phyloP scores from a whole-genome alignment of 2,888 invertebrate species.

The Onthophagus sagittarius region DNA sequence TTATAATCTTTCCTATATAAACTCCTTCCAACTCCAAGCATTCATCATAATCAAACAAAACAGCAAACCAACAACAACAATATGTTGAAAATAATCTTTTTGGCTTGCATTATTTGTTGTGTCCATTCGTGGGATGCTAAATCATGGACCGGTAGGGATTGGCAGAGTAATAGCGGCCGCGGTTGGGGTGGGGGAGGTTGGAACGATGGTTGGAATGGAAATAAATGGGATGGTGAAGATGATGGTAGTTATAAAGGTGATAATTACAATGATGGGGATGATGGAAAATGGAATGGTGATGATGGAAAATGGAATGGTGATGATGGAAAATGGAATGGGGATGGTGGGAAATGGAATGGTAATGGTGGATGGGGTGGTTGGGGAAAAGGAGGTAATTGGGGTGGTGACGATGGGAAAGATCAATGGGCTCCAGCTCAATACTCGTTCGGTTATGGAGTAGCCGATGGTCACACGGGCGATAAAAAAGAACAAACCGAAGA shows the following conservation, averaged over 20 bases:
- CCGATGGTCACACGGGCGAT: conserved; percentile 38
- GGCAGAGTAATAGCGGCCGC: not conserved
- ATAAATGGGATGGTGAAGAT: not conserved
- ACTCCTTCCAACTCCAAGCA: not conserved
- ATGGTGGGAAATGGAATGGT: not conserved
- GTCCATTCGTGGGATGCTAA: conserved; percentile 2
- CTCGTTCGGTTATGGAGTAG: conserved; percentile 36
- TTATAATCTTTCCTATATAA: not conserved
- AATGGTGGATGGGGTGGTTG: conserved; percentile 1
- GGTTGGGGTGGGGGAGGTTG: not conserved
- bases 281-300: conserved; percentile 4
- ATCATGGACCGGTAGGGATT: conserved; percentile 3
- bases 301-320: too few species aligned
- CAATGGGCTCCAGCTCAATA: conserved; percentile 33
- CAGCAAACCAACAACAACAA: not conserved
- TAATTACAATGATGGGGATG: conserved; percentile 4
- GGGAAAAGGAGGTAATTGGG: not conserved
- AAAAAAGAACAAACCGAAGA: conserved; percentile 36
- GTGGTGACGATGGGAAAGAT: not conserved
- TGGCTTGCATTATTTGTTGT: not conserved
- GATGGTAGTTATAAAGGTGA: not conserved
- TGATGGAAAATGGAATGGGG: not conserved
- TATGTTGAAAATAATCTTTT: conserved; percentile 15
- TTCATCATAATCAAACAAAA: not conserved
- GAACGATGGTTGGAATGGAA: not conserved